These are phyloP conservation scores for Myrmecobius fasciatus DNA, from an alignment of 2,113 vertebrate species.

Conservation along the genomic window DNA sequence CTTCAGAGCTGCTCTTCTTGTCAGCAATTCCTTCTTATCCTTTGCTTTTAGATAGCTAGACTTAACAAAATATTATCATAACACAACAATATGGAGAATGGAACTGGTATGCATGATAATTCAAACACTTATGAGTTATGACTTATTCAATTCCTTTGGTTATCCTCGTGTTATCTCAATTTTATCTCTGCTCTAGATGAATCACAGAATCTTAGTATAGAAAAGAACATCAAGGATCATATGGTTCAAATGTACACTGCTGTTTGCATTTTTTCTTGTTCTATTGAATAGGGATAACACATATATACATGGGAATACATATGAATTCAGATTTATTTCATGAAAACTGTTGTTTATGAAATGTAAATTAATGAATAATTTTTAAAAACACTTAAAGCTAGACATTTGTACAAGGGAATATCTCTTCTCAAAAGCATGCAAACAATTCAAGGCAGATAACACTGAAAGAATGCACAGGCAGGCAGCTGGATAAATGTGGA, in stretches of 20 bases:
- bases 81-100: background rate
- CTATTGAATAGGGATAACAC: background rate
- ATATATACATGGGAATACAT: background rate
- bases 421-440: background rate
- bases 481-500: background rate
- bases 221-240: background rate
- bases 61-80: background rate
- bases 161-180: background rate
- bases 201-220: background rate
- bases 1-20: background rate
- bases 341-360: background rate
- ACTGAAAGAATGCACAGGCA: background rate
- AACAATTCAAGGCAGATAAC: background rate
- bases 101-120: background rate
- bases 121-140: background rate
- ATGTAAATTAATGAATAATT: background rate
- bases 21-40: background rate
- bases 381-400: background rate
- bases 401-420: background rate
- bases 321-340: background rate
- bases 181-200: background rate
- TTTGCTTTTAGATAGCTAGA: background rate
- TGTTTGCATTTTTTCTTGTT: background rate
- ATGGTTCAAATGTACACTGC: background rate
- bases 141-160: background rate